Conservation (phyloP, 2,888 invertebrate genomes). For the Ophion slaviceki region DNA sequence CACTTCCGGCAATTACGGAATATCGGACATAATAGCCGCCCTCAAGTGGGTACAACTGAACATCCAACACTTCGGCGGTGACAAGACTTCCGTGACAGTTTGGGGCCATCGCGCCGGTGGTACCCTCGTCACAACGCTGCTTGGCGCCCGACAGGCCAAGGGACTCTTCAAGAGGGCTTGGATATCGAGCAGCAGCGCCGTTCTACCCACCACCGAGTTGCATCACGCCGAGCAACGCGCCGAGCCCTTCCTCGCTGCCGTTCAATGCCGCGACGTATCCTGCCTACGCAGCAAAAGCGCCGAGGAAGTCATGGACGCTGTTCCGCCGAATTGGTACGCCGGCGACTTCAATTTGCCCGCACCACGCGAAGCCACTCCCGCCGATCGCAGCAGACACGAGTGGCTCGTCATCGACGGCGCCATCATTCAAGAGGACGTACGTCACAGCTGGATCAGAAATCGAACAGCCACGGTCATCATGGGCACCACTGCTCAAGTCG, state of each 20-base stretch:
- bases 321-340: constrained; percentile 90
- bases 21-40: constrained; percentile 91
- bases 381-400: constrained; percentile 86
- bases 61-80: constrained; percentile 93
- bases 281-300: constrained; percentile 83
- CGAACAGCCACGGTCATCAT: constrained; percentile 85
- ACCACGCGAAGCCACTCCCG: constrained; percentile 75
- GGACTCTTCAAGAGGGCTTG: constrained; percentile 90
- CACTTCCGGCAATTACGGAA: constrained; percentile 93
- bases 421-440: constrained; percentile 88
- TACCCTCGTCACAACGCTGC: constrained; percentile 91
- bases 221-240: constrained; percentile 87
- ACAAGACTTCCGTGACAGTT: constrained; percentile 90
- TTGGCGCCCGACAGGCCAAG: constrained; percentile 86
- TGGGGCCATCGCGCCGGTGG: constrained; percentile 95
- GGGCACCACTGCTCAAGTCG: constrained; percentile 91
- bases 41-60: constrained; percentile 93
- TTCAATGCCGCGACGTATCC: constrained; percentile 85
- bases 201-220: constrained; percentile 88
- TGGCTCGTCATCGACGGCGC: constrained; percentile 92
- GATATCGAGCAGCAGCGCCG: constrained; percentile 91
- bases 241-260: constrained; percentile 86
- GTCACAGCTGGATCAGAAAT: constrained; percentile 86
- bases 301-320: constrained; percentile 87
- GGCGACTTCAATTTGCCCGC: constrained; percentile 84